These are phyloP conservation scores for Dasypus novemcinctus DNA, from an alignment of 2,113 vertebrate species.

Conservation along the genomic window DNA sequence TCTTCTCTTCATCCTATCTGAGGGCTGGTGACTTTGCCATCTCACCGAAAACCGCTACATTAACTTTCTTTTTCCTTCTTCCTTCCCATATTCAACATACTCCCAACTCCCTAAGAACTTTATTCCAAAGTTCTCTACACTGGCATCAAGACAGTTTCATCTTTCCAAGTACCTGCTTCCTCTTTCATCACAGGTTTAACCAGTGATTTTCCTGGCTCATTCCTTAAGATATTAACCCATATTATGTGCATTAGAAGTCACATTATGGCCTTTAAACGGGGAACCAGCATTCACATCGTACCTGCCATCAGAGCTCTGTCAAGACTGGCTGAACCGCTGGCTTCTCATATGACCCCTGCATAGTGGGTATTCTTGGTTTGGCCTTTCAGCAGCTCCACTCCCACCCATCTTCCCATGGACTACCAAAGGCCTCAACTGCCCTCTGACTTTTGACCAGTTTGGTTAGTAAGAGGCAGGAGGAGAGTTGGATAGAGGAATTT, in stretches of 20 bases:
- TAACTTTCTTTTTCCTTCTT: not conserved
- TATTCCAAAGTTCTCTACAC: not conserved
- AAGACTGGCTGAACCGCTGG: constrained; percentile 87
- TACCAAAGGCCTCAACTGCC: not conserved
- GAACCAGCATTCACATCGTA: constrained; percentile 85
- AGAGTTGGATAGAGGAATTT: not conserved
- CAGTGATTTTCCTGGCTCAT: not conserved
- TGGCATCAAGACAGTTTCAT: not conserved
- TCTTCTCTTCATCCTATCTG: too few species aligned
- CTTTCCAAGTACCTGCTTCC: not conserved
- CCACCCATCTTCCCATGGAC: not conserved
- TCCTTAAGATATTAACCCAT: not conserved
- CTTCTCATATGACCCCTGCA: not conserved
- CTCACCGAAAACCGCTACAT: not conserved
- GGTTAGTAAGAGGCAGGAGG: not conserved
- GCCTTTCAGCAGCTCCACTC: not conserved
- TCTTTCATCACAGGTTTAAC: not conserved
- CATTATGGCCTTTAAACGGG: constrained; percentile 86
- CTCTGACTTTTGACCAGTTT: not conserved
- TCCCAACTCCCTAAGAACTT: not conserved
- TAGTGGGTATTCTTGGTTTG: not conserved
- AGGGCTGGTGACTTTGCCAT: fast-evolving
- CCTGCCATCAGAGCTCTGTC: constrained; percentile 85
- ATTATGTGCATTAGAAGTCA: constrained; percentile 80
- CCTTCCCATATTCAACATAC: not conserved